A percentile compares a stretch with the other conserved stretches of the same genome.
phyloP scores from a whole-genome alignment of 92 coral and sea anemone genomes.

The Zoanthus gigantus region DNA sequence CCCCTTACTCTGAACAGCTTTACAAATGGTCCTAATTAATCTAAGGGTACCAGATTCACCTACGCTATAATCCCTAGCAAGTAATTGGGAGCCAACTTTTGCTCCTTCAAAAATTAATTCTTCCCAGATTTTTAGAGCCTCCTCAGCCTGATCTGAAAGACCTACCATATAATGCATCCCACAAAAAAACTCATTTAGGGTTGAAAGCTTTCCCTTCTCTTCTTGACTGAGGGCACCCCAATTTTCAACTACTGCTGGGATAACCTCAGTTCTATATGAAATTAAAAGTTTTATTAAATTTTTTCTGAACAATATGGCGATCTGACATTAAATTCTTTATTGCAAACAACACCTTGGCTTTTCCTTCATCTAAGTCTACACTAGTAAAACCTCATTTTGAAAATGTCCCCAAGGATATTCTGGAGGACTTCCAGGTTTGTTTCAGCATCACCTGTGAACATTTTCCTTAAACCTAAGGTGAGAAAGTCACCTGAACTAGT shows the following conservation, averaged over 20 bases:
- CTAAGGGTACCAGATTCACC: constrained; percentile 52
- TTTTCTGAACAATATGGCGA: constrained; percentile 16
- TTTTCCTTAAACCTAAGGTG: constrained; percentile 18
- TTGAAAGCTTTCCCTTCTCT: constrained; percentile 13
- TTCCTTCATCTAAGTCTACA: constrained; percentile 9
- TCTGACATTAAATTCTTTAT: constrained; percentile 9
- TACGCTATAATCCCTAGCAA: constrained; percentile 19
- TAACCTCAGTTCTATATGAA: constrained; percentile 9
- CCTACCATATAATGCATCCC: constrained; percentile 54
- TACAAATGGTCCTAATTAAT: constrained; percentile 41
- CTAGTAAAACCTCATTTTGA: neutral
- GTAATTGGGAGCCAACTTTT: constrained; percentile 34
- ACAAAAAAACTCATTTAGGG: constrained; percentile 47
- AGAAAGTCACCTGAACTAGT: constrained; percentile 20
- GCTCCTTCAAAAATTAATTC: constrained; percentile 43
- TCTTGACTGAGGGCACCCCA: constrained; percentile 9
- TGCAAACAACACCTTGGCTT: constrained; percentile 21
- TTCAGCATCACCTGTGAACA: constrained; percentile 40
- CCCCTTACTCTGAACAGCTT: constrained; percentile 53
- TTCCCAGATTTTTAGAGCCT: constrained; percentile 41
- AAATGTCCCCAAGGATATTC: constrained; percentile 40
- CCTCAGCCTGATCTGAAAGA: constrained; percentile 51
- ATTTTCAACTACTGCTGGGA: constrained; percentile 26
- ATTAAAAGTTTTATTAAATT: constrained; percentile 23
- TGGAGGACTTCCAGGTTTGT: constrained; percentile 36